Evolutionary conservation across 2,113 vertebrate genomes (phyloP), one percentile per base, ranked within the genome.

Genomic region (Megaceryle maxima): DNA sequence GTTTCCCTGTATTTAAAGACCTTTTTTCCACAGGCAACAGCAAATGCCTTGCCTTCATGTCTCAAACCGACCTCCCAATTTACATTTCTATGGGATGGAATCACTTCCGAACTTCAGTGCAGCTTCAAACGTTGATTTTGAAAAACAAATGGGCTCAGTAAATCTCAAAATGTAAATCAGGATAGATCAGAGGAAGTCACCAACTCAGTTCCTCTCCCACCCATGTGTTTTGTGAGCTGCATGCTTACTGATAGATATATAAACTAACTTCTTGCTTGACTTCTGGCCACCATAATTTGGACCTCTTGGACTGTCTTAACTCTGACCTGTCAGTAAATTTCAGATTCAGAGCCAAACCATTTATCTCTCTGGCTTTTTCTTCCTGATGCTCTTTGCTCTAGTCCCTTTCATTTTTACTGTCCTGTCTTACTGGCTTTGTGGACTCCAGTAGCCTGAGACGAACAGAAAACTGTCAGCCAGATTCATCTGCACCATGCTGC

Each of bases 61-160:
- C 87, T 91, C 74, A 83, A 62, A 79, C 63, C 22, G 13, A 76
- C 84, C 63, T 95, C 64, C 57, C 79, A 68, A 17, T 88, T 96
- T 92, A 53, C 91, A 90, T 95, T 93, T 92, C 87, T 89, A 82
- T 78, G 83, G 84, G 82, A 85, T 92, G 81, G 84, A 86, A 84
- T 94, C 75, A 87, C 72, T 95, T 95, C 95, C 13, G 2, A 95
- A 86, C 69, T 77, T 56, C 63, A 74, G 41, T 15, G 9, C 22
- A 3, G 44, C 77, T 91, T 94, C 83, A 80, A 19, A 95, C 63
- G 16, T 63, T 62, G 62, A 33, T 66, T 87, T 87, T 66, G 80
- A 31, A 67, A 94, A 96, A 44, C 33, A 72, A 84, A 92, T 50
- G 39, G 35, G 21, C 73, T 76, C 3, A 0, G 39, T 84, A 77